Base-by-base conservation (phyloP, 2,113 vertebrate species). In the Tauraco erythrolophus region DNA sequence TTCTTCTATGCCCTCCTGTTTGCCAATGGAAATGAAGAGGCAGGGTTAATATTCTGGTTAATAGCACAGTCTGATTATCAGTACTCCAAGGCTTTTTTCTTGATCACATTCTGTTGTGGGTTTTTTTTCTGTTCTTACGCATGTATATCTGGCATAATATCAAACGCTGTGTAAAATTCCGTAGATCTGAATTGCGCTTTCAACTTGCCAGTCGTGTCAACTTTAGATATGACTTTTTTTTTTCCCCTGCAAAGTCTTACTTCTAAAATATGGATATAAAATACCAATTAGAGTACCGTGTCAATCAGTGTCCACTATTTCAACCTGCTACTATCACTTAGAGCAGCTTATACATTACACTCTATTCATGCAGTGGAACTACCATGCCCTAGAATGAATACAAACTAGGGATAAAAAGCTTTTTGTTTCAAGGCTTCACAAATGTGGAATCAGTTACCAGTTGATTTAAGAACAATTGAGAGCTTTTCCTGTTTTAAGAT, bases 361-460 rank as follows among this genome's bases (percentile, higher is more conserved):
- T 94, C 85, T 93, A 95, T 94, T 84, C 78, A 93, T 74, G 27
- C 95, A 93, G 81, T 88, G 74, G 83, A 97, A 84, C 94, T 92
- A 80, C 79, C 58, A 51, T 88, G 35, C 90, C 90, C 92, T 94
- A 94, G 46, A 95, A 92, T 90, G 97, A 97, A 97, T 98, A 89
- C 94, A 97, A 97, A 97, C 27, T 31, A 95, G 78, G 56, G 80
- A 98, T 98, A 97, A 97, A 98, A 97, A 92, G 93, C 89, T 96
- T 94, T 98, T 98, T 98, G 98, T 98, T 97, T 97, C 96, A 95
- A 94, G 72, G 53, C 92, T 95, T 37, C 91, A 94, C 97, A 98
- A 98, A 97, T 97, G 97, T 97, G 95, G 97, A 98, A 98, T 97
- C 97, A 98, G 98, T 98, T 98, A 98, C 95, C 94, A 98, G 94